Base-by-base conservation (phyloP, 53 echinoderm and acorn worm genomes). In the Apostichopus leukothele region DNA sequence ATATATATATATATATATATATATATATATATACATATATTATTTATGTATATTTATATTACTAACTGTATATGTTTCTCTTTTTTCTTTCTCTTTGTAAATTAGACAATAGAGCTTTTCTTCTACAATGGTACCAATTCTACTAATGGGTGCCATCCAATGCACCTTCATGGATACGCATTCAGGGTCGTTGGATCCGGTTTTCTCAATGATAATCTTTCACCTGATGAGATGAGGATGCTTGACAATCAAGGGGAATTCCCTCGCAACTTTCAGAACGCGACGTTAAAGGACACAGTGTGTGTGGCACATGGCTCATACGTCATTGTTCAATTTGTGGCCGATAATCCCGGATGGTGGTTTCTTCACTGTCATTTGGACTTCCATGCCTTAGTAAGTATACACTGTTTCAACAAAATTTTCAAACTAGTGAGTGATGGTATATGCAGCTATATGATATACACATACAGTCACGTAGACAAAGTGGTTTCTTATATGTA, bases 161-260 rank as follows among this genome's bases (percentile, higher is more conserved):
- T 89, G 81, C 89, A 89, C 67, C 19, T 89, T 18, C 89, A 89
- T 52, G 89, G 89, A 6, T 67, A 89, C 25, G 51, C 50, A 20
- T 80, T 80, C 81, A 77, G 89, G 11, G 89, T 89, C 0, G 73
- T 89, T 25, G 89, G 60, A 39, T 53, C 77, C 23, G 89, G 77
- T 11, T 55, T 57, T 50, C 39, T 89, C 25, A 61, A 59, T 59
- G 53, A 54, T 0, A 55, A 6, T 5, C 60, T 66, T 5, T 77
- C 55, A 27, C 59, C 77, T 66, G 81, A 19, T 27, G 79, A 79
- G 51, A 61, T 89, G 4, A 89, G 81, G 26, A 52, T 13, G 71
- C 18, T 71, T 19, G 71, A 71, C 71, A 5, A 16, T 0, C 6
- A 19, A 6, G 71, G 71, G 14, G 71, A 13, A 1, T 71, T 16